Base-by-base conservation (phyloP, 2,797 vertebrate species). In the Parotocinclus haroldoi region DNA sequence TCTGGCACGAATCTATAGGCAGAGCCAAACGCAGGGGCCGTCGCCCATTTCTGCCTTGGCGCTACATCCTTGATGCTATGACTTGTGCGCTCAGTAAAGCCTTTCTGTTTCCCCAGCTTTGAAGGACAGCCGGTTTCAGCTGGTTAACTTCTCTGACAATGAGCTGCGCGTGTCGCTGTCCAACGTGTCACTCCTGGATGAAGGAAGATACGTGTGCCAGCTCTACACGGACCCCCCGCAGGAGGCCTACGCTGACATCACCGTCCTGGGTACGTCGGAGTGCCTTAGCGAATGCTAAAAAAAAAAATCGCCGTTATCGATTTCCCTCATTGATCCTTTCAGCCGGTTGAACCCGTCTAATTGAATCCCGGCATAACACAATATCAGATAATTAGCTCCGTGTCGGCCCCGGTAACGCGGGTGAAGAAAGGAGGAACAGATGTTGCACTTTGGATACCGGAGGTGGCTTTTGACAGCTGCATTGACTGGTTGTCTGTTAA, bases 121-220 rank as follows among this genome's bases (percentile, higher is more conserved):
- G 81, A 93, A 94, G 82, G 93, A 93, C 87, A 92, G 91, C 83
- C 87, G 92, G 66, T 94, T 94, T 83, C 92, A 94, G 88, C 80
- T 94, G 85, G 91, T 94, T 82, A 94, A 94, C 87, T 94, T 94
- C 86, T 92, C 92, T 36, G 92, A 91, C 88, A 93, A 92, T 8
- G 92, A 94, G 81, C 88, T 94, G 48, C 85, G 88, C 4, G 92
- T 94, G 62, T 93, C 92, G 0, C 66, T 94, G 83, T 93, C 92
- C 0, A 94, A 94, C 0, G 92, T 94, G 78, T 93, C 92, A 3
- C 80, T 94, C 65, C 88, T 89, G 36, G 92, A 94, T 1, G 92
- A 93, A 63, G 93, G 93, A 37, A 84, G 89, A 64, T 94, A 94
- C 62, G 92, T 93, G 71, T 94, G 93, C 82, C 93, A 94, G 79